Evolutionary conservation across 2,888 invertebrate genomes (phyloP).

Genomic region (Koerneria pararmatus): DNA sequence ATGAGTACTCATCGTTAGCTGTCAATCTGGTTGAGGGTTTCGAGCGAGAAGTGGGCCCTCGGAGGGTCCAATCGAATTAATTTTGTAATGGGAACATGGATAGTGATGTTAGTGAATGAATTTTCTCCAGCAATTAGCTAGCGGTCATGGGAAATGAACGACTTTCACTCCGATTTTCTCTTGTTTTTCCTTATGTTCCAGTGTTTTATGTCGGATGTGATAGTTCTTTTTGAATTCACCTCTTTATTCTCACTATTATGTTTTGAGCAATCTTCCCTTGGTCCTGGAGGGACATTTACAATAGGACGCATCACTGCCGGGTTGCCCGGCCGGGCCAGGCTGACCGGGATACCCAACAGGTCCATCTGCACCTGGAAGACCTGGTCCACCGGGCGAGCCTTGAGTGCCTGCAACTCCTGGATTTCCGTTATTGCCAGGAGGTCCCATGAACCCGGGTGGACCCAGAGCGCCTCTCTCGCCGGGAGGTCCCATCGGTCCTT

Average conservation of each 20-base stretch:
- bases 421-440: constrained; percentile 18
- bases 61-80: too few species aligned
- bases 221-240: background rate
- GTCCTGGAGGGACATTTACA: constrained; percentile 27
- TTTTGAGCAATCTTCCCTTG: constrained; percentile 16
- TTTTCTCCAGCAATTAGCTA: constrained; percentile 12
- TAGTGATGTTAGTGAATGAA: too few species aligned
- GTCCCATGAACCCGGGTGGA: constrained; percentile 8
- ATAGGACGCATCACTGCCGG: constrained; percentile 29
- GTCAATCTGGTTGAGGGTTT: too few species aligned
- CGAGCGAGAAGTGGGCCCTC: too few species aligned
- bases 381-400: constrained; percentile 31
- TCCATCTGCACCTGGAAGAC: constrained; percentile 25
- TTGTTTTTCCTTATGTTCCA: background rate
- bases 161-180: too few species aligned
- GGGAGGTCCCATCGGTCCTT: constrained; percentile 15
- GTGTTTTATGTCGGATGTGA: background rate
- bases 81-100: too few species aligned
- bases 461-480: constrained; percentile 18
- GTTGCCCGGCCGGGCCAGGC: constrained; percentile 22
- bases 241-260: constrained; percentile 6
- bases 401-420: constrained; percentile 25
- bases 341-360: constrained; percentile 24
- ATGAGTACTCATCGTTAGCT: too few species aligned
- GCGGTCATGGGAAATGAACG: too few species aligned